Percentiles rank a stretch among this genome's conserved stretches.
phyloP scores from a whole-genome alignment of 2,888 invertebrate genomes.

The Pammene fasciana region DNA sequence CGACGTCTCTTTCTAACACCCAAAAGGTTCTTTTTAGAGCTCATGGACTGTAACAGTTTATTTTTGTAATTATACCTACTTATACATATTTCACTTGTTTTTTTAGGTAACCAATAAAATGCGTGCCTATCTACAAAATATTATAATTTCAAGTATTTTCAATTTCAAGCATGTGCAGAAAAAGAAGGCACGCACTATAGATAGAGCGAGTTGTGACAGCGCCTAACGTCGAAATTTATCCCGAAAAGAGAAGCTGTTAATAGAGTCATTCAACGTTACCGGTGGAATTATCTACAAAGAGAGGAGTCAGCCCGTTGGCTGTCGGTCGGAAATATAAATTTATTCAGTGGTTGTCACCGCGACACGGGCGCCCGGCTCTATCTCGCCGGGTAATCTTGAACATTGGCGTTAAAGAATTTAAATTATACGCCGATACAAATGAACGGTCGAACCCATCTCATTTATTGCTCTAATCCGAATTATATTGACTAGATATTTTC shows the following conservation, averaged over 20 bases:
- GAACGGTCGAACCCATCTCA: conserved; percentile 78
- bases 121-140: no score
- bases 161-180: no score
- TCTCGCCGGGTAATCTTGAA: conserved; percentile 82
- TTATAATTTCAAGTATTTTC: no score
- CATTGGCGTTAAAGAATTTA: conserved; percentile 84
- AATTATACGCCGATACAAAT: conserved; percentile 83
- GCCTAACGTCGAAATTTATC: conserved; percentile 78
- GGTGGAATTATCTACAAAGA: conserved; percentile 83
- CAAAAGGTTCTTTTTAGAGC: no score
- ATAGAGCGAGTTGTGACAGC: conserved; percentile 63
- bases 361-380: conserved; percentile 81
- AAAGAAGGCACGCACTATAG: conserved; percentile 56
- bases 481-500: conserved; percentile 79
- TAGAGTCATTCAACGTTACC: conserved; percentile 83
- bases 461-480: conserved; percentile 82
- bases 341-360: conserved; percentile 79
- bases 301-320: conserved; percentile 67
- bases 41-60: no score
- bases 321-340: conserved; percentile 83
- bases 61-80: no score
- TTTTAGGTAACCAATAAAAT: no score
- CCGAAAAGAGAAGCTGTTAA: conserved; percentile 84
- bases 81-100: no score
- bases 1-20: no score